Percentiles rank a stretch among this genome's conserved stretches.
phyloP scores from a whole-genome alignment of 2,888 invertebrate genomes.

The Drosophila nr. perissopoda region DNA sequence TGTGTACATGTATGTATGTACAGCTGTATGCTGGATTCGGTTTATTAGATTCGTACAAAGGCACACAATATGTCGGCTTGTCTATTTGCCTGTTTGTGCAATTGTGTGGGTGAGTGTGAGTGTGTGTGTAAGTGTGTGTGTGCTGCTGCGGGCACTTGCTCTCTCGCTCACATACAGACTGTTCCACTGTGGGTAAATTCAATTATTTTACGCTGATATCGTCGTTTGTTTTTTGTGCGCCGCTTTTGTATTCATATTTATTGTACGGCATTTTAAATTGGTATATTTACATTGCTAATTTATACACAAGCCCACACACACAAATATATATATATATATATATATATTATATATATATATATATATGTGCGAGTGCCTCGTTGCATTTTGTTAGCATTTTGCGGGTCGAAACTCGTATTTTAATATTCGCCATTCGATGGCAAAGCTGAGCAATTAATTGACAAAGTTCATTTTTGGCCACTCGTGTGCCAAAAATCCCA shows the following conservation, averaged over 20 bases:
- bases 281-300: conserved; percentile 79
- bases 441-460: conserved; percentile 75
- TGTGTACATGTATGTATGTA: conserved; percentile 1
- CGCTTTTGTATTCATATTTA: conserved; percentile 78
- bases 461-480: conserved; percentile 75
- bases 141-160: conserved; percentile 45
- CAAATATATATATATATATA: not conserved
- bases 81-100: conserved; percentile 39
- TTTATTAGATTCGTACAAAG: conserved; percentile 79
- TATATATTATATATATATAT: not conserved
- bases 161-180: conserved; percentile 11
- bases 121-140: conserved; percentile 27
- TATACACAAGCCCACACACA: conserved; percentile 49
- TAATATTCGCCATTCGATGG: conserved; percentile 54
- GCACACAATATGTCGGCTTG: conserved; percentile 72
- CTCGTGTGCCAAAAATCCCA: conserved; percentile 31
- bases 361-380: conserved; percentile 7
- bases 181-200: conserved; percentile 70
- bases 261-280: conserved; percentile 79
- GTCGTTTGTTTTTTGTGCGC: conserved; percentile 75
- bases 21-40: conserved; percentile 64
- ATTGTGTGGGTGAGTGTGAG: conserved; percentile 5
- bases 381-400: conserved; percentile 37
- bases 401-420: conserved; percentile 44
- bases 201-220: conserved; percentile 79